phyloP scores from a whole-genome alignment of 2,113 vertebrate species.

The Pipra filicauda region DNA sequence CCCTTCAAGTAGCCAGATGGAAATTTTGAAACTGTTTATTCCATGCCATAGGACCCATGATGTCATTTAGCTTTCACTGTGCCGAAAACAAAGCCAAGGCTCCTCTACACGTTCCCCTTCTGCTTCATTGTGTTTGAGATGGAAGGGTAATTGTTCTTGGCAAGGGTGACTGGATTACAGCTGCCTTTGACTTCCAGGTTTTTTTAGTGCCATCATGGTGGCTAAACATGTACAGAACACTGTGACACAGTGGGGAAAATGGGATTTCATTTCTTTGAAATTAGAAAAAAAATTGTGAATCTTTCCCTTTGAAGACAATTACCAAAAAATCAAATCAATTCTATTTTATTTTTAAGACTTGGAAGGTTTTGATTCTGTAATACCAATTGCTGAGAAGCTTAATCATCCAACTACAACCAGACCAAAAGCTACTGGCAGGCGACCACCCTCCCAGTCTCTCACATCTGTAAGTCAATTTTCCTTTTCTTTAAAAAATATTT shows the following conservation, averaged over 20 bases:
- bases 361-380: slow-evolving; percentile 91
- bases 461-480: slow-evolving; percentile 83
- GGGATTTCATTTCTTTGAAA: slow-evolving; percentile 29
- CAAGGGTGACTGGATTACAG: not conserved
- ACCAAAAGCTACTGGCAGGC: slow-evolving; percentile 91
- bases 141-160: not conserved
- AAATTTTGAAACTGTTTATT: not conserved
- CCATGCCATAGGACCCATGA: not conserved
- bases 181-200: not conserved
- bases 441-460: slow-evolving; percentile 94
- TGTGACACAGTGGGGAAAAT: not conserved
- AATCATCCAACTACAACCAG: slow-evolving; percentile 91
- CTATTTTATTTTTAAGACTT: slow-evolving; percentile 81
- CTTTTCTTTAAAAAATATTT: not conserved
- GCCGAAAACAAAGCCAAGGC: not conserved
- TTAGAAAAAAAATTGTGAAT: not conserved
- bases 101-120: not conserved
- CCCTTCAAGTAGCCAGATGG: slow-evolving; percentile 1
- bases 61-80: not conserved
- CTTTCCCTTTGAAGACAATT: slow-evolving; percentile 37
- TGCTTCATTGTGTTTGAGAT: slow-evolving; percentile 9
- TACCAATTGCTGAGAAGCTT: slow-evolving; percentile 89
- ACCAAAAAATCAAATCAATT: slow-evolving; percentile 21
- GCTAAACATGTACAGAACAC: not conserved
- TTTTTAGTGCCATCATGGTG: not conserved